Base-by-base conservation (phyloP, 2,113 vertebrate species). In the Picathartes gymnocephalus region DNA sequence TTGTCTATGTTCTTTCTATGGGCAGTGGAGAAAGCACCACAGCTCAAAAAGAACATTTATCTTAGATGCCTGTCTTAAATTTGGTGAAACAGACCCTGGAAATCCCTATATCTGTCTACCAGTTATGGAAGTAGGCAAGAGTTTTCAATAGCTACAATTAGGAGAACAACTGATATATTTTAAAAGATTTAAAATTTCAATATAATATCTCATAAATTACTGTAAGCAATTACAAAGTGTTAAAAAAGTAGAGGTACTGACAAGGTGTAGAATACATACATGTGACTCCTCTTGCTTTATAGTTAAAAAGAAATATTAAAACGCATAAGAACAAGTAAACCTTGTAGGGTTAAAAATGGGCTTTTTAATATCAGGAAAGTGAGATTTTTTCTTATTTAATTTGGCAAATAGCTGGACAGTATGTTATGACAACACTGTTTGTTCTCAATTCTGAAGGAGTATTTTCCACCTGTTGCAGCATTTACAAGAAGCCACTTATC, bases 401-500 rank as follows among this genome's bases (percentile, higher is more conserved):
- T 84, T 89, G 65, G 57, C 73, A 89, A 89, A 61, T 22, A 81
- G 6, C 45, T 90, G 78, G 78, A 79, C 61, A 79, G 24, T 60
- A 33, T 5, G 3, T 73, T 86, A 37, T 2, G 2, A 66, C 56
- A 56, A 42, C 54, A n/a, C 6, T 61, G 57, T 89, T 95, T 95
- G 73, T 79, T 95, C 73, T 92, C 81, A 50, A 10, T 65, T 86
- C 81, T 84, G 72, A 86, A 92, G 57, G 22, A 71, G 44, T 42
- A 79, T 87, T 96, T 92, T 94, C 58, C 65, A 87, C 88, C 70
- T 40, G 21, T 58, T 87, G 51, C 79, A 69, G 78, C 53, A 85
- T 70, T 92, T 92, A 74, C 2, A 6, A 93, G 93, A 95, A 97
- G 44, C 57, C 84, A 87, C 94, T 95, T 93, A 72, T 61, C 78